A percentile compares a stretch with the other conserved stretches of the same genome.
Evolutionary conservation across 2,888 invertebrate genomes (phyloP).

Genomic region (Eutolmus rufibarbis): DNA sequence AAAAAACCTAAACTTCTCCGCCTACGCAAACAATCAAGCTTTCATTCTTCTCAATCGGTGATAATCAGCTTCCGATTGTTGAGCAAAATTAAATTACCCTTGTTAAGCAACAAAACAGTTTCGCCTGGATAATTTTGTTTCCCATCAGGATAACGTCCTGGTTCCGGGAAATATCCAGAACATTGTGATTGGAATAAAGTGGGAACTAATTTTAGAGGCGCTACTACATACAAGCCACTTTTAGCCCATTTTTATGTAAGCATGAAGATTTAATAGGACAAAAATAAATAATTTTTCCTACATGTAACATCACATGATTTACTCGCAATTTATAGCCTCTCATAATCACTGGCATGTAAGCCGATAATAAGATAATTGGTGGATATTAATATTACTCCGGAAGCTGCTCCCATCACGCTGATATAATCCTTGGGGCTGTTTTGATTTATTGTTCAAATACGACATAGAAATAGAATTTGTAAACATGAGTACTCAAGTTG

Average conservation of each 20-base stretch:
- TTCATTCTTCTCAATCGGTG: background rate
- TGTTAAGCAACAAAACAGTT: background rate
- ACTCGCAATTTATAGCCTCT: background rate
- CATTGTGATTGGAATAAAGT: background rate
- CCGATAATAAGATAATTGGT: background rate
- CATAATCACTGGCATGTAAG: background rate
- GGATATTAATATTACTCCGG: background rate
- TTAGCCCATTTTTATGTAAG: background rate
- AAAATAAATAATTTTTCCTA: background rate
- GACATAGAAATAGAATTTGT: background rate
- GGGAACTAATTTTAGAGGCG: background rate
- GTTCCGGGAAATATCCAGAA: background rate
- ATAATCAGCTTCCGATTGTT: background rate
- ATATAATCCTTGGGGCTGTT: background rate
- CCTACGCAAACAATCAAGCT: background rate
- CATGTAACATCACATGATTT: background rate
- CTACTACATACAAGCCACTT: background rate
- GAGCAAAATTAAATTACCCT: background rate
- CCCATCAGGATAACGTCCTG: background rate
- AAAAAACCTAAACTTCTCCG: background rate
- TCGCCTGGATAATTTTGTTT: background rate
- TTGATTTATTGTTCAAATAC: background rate
- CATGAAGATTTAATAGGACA: background rate
- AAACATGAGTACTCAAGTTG: background rate
- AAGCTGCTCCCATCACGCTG: background rate